Base-by-base conservation (phyloP, 2,888 invertebrate species). In the Notodonta ziczac region DNA sequence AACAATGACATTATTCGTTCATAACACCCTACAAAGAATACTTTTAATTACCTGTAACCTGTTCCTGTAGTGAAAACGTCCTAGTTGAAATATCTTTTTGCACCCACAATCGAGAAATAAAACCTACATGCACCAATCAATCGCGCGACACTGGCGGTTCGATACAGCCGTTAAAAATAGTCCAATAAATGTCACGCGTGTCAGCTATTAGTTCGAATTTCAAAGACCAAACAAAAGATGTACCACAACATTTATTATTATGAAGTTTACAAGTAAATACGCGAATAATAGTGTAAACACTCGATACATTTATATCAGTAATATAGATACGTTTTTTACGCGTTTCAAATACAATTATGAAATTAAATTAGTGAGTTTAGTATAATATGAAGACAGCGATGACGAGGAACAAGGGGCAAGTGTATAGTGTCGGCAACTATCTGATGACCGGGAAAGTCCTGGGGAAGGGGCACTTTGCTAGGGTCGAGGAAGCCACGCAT, bases 391-490 rank as follows among this genome's bases (percentile, higher is more conserved):
- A 86, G 82, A 82, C 85, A 68, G 79, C 87, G 48, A 85, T 86
- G 82, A 80, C 85, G 55, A 81, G 89, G 69, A 86, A 72, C 68
- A 88, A 86, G 73, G 84, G 83, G 63, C 91, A 94, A 86, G 89
- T 95, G 71, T 91, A 94, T 81, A 94, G 91, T 87, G 94, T 97
- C 73, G 97, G 97, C 61, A 96, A 95, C 81, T 97, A 97, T 88
- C 91, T 94, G 77, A 95, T 97, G 94, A 96, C 96, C 61, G 96
- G 96, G 63, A 94, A 94, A 75, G 91, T 95, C 62, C 91, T 97
- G 62, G 97, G 97, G 54, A 96, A 96, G 86, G 97, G 97, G 66
- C 96, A 96, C 87, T 97, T 97, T 84, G 96, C 96, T 32, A 94
- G 95, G 74, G 97, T 97, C 56, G 96, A 96, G 82, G 96, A 97